A percentile compares a stretch with the other conserved stretches of the same genome.
These are phyloP conservation scores for Ornithorhynchus anatinus DNA, from an alignment of 2,113 vertebrate species.

Conservation along the genomic window DNA sequence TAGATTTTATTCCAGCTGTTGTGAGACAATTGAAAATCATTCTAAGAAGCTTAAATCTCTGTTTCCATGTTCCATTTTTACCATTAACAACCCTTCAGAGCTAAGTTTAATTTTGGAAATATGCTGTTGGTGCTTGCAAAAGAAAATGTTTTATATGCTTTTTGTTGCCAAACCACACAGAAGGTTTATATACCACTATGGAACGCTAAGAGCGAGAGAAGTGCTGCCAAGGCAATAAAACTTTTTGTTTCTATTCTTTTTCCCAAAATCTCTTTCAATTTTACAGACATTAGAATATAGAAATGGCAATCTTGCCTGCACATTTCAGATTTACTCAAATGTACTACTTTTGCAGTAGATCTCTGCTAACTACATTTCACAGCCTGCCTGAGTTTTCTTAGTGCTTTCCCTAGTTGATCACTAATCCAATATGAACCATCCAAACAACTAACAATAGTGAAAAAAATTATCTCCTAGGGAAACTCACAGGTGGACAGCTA, in stretches of 20 bases:
- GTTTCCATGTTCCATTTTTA: neutral
- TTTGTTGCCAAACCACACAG: neutral
- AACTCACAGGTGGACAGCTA: no score
- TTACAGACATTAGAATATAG: neutral
- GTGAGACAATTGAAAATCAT: neutral
- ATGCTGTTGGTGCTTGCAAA: neutral
- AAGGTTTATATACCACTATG: neutral
- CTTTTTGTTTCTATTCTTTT: neutral
- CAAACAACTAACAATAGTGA: neutral
- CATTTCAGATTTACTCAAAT: neutral
- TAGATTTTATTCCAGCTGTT: neutral
- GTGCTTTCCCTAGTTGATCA: neutral
- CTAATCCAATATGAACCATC: neutral
- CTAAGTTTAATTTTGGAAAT: neutral
- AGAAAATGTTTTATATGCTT: neutral
- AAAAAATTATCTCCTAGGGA: no score
- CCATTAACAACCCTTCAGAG: neutral
- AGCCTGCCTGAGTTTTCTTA: neutral
- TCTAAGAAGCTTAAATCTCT: neutral
- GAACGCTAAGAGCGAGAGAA: neutral
- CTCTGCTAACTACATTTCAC: neutral
- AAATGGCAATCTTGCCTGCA: neutral
- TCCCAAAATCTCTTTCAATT: neutral
- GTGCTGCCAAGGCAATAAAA: neutral
- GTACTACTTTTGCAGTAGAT: neutral